These are phyloP conservation scores for Hyalella azteca DNA, from an alignment of 2,888 invertebrate species.

Conservation along the genomic window DNA sequence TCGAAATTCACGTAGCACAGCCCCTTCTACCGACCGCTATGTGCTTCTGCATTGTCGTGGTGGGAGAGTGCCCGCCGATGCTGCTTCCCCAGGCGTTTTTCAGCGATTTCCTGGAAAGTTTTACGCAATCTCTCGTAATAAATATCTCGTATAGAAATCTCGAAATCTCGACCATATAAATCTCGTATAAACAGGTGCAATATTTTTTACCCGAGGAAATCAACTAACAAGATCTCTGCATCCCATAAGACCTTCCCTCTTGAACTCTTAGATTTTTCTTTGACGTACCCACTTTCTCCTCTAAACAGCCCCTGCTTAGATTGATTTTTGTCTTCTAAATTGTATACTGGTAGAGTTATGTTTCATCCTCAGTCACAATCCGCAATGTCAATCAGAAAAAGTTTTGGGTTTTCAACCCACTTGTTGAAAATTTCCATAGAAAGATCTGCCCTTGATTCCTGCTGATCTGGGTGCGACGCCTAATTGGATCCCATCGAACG, in stretches of 20 bases:
- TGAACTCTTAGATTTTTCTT: neutral
- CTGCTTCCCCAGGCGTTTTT: no score
- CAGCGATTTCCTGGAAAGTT: neutral
- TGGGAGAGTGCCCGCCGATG: no score
- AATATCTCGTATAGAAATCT: neutral
- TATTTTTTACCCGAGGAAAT: neutral
- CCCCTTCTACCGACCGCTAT: no score
- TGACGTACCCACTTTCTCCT: neutral
- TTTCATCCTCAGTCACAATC: slow-evolving; percentile 36
- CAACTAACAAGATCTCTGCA: neutral
- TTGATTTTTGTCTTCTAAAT: neutral
- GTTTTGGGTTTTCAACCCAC: slow-evolving; percentile 7
- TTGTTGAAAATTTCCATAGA: slow-evolving; percentile 25
- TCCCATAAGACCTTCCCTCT: no score
- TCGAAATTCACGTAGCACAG: no score
- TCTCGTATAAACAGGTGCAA: no score
- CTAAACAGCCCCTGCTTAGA: neutral
- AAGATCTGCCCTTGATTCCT: slow-evolving; percentile 31
- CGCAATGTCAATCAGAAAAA: slow-evolving; percentile 2
- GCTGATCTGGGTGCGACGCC: slow-evolving; percentile 19
- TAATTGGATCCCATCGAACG: slow-evolving; percentile 28
- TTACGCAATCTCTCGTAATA: neutral
- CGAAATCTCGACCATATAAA: no score
- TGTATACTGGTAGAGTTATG: slow-evolving; percentile 35
- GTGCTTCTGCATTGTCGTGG: no score